phyloP scores from a whole-genome alignment of 2,113 vertebrate species.

The Malurus elegans region DNA sequence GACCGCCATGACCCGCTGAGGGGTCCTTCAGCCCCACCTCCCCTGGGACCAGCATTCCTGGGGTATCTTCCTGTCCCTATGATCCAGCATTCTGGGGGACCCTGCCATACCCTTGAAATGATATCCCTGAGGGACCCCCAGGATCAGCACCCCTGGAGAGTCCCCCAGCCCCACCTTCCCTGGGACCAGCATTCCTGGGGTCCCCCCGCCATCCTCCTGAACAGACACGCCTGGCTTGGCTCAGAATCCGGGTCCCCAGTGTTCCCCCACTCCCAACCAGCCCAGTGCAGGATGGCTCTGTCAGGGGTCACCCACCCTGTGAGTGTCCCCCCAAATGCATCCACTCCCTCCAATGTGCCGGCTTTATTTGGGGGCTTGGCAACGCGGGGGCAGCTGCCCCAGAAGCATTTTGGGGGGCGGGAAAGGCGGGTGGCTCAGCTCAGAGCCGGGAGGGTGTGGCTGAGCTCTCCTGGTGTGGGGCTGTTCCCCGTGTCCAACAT shows the following conservation, averaged over 20 bases:
- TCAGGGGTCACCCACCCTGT: background rate
- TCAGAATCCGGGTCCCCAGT: background rate
- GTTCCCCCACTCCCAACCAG: background rate
- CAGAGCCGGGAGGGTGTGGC: background rate
- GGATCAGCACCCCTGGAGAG: background rate
- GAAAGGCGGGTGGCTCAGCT: background rate
- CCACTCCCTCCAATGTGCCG: background rate
- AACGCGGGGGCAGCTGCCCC: background rate
- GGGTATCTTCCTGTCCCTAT: too few relatives aligned
- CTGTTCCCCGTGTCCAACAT: background rate
- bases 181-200: too few relatives aligned
- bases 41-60: background rate
- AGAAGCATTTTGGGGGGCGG: background rate
- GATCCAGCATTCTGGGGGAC: too few relatives aligned
- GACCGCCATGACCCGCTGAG: too few relatives aligned
- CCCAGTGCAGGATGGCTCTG: background rate
- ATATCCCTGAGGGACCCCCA: background rate
- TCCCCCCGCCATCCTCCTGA: background rate
- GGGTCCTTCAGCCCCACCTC: too few relatives aligned
- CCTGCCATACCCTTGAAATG: background rate
- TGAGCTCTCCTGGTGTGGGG: background rate
- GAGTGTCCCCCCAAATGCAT: background rate
- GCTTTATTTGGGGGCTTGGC: background rate
- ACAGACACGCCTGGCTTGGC: background rate
- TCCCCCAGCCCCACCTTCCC: background rate